Percentiles rank a stretch among this genome's conserved stretches.
These are phyloP conservation scores for Echinometra lucunter DNA, from an alignment of 53 echinoderm and acorn worm genomes.

Conservation along the genomic window DNA sequence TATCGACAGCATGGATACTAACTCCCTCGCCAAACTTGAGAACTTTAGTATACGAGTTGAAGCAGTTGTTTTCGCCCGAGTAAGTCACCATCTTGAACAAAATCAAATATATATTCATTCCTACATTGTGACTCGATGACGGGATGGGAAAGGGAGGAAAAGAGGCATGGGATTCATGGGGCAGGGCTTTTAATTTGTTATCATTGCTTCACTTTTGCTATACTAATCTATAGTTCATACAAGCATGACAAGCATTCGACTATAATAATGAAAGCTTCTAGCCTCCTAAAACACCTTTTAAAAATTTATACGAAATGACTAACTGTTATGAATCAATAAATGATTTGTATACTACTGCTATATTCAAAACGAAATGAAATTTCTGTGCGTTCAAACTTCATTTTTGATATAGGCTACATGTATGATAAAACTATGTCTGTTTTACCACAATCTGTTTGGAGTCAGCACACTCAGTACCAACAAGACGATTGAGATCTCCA, in stretches of 20 bases:
- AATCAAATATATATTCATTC: neutral
- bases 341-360: too few species aligned
- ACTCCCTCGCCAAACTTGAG: neutral
- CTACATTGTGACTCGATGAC: neutral
- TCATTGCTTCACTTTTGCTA: too few species aligned
- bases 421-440: neutral
- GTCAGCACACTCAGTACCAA: neutral
- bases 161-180: too few species aligned
- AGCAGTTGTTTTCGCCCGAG: constrained; percentile 22
- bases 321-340: too few species aligned
- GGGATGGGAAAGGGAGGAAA: neutral
- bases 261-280: too few species aligned
- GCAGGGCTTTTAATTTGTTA: too few species aligned
- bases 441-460: constrained; percentile 20
- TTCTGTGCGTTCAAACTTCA: neutral
- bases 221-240: too few species aligned
- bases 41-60: constrained; percentile 11
- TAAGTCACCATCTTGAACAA: neutral
- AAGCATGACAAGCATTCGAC: too few species aligned
- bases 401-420: neutral
- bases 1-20: constrained; percentile 6
- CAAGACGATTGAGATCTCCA: constrained; percentile 32
- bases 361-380: too few species aligned
- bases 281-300: too few species aligned
- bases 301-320: too few species aligned